A percentile compares a stretch with the other conserved stretches of the same genome.
Evolutionary conservation across 2,113 vertebrate genomes (phyloP).

Genomic region (Sapajus apella): DNA sequence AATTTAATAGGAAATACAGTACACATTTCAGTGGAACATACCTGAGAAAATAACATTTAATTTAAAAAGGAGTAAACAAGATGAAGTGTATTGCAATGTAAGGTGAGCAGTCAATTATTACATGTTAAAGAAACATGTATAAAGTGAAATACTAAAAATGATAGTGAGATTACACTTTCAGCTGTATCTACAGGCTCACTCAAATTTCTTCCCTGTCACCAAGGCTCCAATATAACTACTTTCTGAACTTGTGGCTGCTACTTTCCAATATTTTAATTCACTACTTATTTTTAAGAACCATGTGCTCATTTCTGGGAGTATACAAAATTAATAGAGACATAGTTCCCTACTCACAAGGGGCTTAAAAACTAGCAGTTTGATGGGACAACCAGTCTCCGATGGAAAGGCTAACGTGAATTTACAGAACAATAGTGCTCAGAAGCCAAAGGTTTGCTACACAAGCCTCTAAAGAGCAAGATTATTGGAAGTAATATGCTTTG

Average conservation of each 20-base stretch:
- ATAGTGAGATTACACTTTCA: not conserved
- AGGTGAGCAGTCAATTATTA: not conserved
- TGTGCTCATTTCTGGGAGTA: not conserved
- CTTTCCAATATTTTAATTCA: not conserved
- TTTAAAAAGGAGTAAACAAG: slow-evolving; percentile 15
- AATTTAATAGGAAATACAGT: slow-evolving; percentile 26
- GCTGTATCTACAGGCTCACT: not conserved
- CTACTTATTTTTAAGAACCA: not conserved
- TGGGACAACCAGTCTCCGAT: not conserved
- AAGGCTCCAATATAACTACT: not conserved
- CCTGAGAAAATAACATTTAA: slow-evolving; percentile 43
- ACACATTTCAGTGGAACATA: not conserved
- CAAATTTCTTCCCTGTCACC: not conserved
- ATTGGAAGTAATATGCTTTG: not conserved
- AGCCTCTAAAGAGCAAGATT: not conserved
- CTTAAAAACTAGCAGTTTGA: not conserved
- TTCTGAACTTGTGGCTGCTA: not conserved
- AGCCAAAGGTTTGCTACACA: not conserved
- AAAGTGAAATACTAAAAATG: not conserved
- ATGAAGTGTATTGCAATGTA: not conserved
- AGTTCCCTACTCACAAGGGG: not conserved
- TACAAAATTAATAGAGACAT: not conserved
- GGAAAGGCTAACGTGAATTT: not conserved
- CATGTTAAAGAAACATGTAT: not conserved
- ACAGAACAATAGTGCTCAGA: not conserved